Base-by-base conservation (phyloP, 2,888 invertebrate species). In the Ormyrus nitidulus region DNA sequence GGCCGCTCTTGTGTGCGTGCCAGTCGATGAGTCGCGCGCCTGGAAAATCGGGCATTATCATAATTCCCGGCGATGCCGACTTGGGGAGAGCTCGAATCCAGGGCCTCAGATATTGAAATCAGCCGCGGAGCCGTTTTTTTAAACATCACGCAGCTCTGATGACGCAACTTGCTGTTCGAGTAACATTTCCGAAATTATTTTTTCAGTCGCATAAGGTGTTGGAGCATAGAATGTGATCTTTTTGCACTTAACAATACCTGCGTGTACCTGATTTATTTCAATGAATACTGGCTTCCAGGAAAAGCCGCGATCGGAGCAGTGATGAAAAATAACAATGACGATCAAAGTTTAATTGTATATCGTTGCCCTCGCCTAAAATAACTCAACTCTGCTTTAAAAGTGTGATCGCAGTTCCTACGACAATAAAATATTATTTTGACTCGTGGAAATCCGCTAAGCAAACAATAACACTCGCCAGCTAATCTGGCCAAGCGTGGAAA, bases 1-100 rank as follows among this genome's bases (percentile, higher is more conserved):
- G n/a, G 9, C 34, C 53, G 71, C 0, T 34, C 8, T 19, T 6
- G 51, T 59, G 49, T 19, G 8, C 11, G 34, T 34, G 7, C 46
- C 7, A 19, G 8, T 66, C 58, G 44, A 58, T 2, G n/a, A 34
- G 19, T 19, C 2, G 54, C 44, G 68, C 46, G 51, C 9, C 54
- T 53, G 34, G 61, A 70, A 66, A 77, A 82, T 82, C 72, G 75
- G 77, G 84, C 86, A 88, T 88, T 89, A 88, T 86, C 86, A 88
- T 89, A 88, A 89, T 88, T 86, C 85, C 82, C 58, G 80, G 73
- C 56, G 81, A 78, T 62, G 69, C 56, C 9, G 46, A 54, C 19
- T 61, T 62, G 66, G 61, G 56, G 48, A 77, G 74, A 80, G 83
- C 82, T 83, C 83, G 83, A 84, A 83, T 84, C 34, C 83, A 83